Evolutionary conservation across 2,113 vertebrate genomes (phyloP).

Genomic region (Pseudorhombus dupliciocellatus): DNA sequence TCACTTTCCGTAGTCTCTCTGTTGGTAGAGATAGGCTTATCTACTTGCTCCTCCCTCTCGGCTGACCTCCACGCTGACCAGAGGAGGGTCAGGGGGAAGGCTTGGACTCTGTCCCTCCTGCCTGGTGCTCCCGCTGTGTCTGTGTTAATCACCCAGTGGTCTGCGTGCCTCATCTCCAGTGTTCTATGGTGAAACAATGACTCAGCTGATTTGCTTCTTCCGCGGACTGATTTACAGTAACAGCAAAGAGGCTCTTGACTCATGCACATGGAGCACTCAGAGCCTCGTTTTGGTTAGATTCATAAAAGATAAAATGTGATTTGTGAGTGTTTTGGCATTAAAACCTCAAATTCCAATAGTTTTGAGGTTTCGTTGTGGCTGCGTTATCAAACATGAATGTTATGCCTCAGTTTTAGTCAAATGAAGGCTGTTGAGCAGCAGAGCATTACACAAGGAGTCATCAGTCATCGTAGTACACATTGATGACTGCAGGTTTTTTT

Average conservation of each 20-base stretch:
- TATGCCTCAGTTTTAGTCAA: not conserved
- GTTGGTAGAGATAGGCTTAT: conserved; percentile 66
- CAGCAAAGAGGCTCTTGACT: conserved; percentile 7
- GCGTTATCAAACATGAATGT: not conserved
- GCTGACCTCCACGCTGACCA: conserved; percentile 50
- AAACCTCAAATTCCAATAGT: conserved; percentile 4
- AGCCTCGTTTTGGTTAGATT: not conserved
- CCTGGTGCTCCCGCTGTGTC: conserved; percentile 9
- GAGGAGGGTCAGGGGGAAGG: conserved; percentile 15
- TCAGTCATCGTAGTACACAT: no score
- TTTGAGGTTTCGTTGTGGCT: not conserved
- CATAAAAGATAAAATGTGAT: not conserved
- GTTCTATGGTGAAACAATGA: conserved; percentile 19
- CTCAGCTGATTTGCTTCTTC: conserved; percentile 19
- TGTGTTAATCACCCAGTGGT: conserved; percentile 38
- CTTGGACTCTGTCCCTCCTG: conserved; percentile 35
- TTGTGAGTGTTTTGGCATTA: not conserved
- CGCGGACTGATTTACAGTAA: not conserved
- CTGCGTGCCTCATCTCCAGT: conserved; percentile 14
- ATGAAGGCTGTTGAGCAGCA: not conserved
- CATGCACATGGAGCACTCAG: conserved; percentile 1
- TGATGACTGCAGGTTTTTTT: no score
- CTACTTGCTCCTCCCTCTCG: conserved; percentile 46
- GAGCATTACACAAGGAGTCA: no score
- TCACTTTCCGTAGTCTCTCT: conserved; percentile 61